Evolutionary conservation across 1,140 invertebrate species (phyloP).

Genomic region (Arctopsyche grandis): DNA sequence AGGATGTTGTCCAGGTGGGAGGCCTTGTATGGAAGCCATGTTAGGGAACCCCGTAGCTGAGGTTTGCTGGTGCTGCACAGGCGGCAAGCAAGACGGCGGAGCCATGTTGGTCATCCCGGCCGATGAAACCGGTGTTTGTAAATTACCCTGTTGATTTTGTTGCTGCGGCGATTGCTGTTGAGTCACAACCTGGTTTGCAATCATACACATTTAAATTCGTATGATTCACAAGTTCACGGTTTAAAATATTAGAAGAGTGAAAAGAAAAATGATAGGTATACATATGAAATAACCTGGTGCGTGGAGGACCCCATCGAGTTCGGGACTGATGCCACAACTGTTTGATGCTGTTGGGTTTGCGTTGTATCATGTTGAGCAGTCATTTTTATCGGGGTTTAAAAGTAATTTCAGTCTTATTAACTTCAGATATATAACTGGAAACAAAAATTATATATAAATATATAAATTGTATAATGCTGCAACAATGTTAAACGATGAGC

Average conservation of each 20-base stretch:
- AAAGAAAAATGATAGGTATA: too few relatives aligned
- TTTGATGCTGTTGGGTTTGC: slow-evolving; percentile 48
- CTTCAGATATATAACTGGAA: slow-evolving; percentile 1
- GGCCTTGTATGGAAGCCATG: slow-evolving; percentile 61
- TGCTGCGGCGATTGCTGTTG: slow-evolving; percentile 6
- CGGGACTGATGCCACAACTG: slow-evolving; percentile 48
- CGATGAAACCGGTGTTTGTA: slow-evolving; percentile 30
- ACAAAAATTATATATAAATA: neutral
- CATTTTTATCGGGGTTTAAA: slow-evolving; percentile 25
- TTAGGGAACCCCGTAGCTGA: slow-evolving; percentile 56
- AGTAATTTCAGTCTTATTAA: slow-evolving; percentile 30
- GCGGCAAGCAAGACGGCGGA: neutral
- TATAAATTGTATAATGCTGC: neutral
- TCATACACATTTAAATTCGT: neutral
- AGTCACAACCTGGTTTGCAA: neutral
- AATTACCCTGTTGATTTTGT: slow-evolving; percentile 30
- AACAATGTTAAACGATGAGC: neutral
- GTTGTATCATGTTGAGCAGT: slow-evolving; percentile 48
- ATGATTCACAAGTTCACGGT: too few relatives aligned
- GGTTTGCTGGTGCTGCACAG: slow-evolving; percentile 53
- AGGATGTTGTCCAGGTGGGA: slow-evolving; percentile 61
- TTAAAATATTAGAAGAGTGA: too few relatives aligned
- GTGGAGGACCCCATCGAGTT: slow-evolving; percentile 46
- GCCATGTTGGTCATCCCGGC: slow-evolving; percentile 25
- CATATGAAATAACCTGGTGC: slow-evolving; percentile 44